These are phyloP conservation scores for Pangasius krempfi DNA, from an alignment of 2,797 vertebrate genomes.

Conservation along the genomic window DNA sequence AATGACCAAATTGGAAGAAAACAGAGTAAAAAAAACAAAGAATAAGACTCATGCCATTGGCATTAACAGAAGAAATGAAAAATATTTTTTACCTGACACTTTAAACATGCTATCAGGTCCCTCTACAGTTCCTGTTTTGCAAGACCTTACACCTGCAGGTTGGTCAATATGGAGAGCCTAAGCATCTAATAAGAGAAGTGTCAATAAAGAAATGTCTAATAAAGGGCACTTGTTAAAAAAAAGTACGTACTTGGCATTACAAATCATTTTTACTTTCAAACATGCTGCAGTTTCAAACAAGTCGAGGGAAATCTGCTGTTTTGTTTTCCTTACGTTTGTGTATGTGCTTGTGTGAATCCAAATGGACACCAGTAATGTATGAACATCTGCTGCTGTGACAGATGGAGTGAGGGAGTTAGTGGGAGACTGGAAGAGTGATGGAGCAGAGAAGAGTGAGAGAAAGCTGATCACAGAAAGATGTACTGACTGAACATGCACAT, in stretches of 20 bases:
- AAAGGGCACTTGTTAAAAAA: neutral
- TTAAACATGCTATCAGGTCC: constrained; percentile 54
- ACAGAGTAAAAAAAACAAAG: no score
- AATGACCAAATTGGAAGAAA: no score
- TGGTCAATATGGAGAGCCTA: neutral
- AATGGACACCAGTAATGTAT: neutral
- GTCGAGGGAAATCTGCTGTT: neutral
- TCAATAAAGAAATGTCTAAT: no score
- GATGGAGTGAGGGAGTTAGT: constrained; percentile 5
- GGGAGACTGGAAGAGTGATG: constrained; percentile 1
- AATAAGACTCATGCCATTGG: neutral
- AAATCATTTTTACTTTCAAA: neutral
- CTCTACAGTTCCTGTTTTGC: neutral
- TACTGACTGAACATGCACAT: constrained; percentile 18
- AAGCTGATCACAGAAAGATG: constrained; percentile 15
- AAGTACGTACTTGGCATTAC: neutral
- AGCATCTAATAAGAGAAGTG: neutral
- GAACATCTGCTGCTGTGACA: constrained; percentile 4
- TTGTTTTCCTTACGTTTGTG: neutral
- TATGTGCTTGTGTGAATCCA: neutral
- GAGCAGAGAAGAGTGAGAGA: neutral
- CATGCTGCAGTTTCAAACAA: neutral
- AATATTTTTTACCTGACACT: constrained; percentile 40
- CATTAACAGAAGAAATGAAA: constrained; percentile 23
- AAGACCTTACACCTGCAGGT: neutral